phyloP scores from a whole-genome alignment of 2,113 vertebrate species.

The Myotis brandtii region DNA sequence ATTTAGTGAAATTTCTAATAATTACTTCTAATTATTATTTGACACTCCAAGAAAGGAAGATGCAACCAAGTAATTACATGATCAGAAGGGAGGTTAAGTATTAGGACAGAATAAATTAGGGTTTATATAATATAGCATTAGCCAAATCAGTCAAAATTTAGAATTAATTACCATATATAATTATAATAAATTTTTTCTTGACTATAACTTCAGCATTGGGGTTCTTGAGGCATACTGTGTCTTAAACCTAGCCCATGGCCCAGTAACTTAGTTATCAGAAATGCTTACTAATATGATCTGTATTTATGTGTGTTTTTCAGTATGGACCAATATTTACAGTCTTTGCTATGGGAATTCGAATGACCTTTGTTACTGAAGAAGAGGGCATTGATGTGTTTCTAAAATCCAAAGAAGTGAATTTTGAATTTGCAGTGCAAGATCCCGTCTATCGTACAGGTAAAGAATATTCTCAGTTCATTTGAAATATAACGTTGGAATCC shows the following conservation, averaged over 20 bases:
- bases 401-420: slow-evolving; percentile 89
- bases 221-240: not conserved
- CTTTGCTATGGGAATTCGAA: slow-evolving; percentile 86
- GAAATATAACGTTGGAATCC: not conserved
- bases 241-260: not conserved
- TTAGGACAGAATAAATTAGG: not conserved
- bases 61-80: not conserved
- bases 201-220: not conserved
- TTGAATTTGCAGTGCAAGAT: slow-evolving; percentile 89
- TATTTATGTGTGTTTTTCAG: slow-evolving; percentile 82
- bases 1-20: not conserved
- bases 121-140: slow-evolving; percentile 37
- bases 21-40: slow-evolving; percentile 20
- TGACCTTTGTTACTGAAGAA: slow-evolving; percentile 90
- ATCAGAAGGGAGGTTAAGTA: not conserved
- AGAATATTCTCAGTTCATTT: slow-evolving; percentile 39
- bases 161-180: not conserved
- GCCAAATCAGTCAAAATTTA: not conserved
- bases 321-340: slow-evolving; percentile 91
- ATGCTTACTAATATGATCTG: not conserved
- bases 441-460: slow-evolving; percentile 88
- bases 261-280: slow-evolving; percentile 12
- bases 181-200: slow-evolving; percentile 28
- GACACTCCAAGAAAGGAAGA: not conserved
- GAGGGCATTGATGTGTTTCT: slow-evolving; percentile 88